Percentiles rank a stretch among this genome's conserved stretches.
phyloP scores from a whole-genome alignment of 2,113 vertebrate species.

The Eulemur rufifrons region DNA sequence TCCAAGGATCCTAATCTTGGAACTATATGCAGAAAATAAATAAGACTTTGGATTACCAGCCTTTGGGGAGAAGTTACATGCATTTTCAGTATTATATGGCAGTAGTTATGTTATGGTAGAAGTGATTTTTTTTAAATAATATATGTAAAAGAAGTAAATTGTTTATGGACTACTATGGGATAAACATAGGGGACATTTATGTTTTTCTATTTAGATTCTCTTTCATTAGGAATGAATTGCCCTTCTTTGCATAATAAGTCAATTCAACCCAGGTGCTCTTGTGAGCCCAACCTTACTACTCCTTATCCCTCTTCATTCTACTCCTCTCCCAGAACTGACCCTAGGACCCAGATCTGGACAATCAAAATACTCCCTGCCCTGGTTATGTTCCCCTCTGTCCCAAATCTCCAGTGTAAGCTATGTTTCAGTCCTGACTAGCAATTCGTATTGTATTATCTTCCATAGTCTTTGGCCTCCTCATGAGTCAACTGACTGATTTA shows the following conservation, averaged over 20 bases:
- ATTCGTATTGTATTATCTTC: not conserved
- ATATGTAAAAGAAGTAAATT: not conserved
- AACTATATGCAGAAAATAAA: not conserved
- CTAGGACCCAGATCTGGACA: not conserved
- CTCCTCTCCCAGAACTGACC: not conserved
- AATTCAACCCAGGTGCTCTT: not conserved
- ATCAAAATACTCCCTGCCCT: not conserved
- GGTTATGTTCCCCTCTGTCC: rapidly evolving
- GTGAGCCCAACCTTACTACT: not conserved
- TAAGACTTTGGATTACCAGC: not conserved
- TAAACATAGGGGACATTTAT: not conserved
- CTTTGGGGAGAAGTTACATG: not conserved
- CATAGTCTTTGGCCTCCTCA: not conserved
- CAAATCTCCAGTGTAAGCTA: not conserved
- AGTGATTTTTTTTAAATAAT: not conserved
- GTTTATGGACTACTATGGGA: not conserved
- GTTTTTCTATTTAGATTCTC: not conserved
- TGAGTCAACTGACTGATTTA: not conserved
- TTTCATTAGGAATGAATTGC: not conserved
- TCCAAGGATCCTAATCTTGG: not conserved
- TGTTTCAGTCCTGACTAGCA: not conserved
- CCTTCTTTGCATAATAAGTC: not conserved
- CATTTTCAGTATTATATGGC: not conserved
- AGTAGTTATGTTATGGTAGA: not conserved
- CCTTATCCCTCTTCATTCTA: not conserved